These are phyloP conservation scores for Poeciliopsis turneri DNA, from an alignment of 2,797 vertebrate genomes.

Conservation along the genomic window DNA sequence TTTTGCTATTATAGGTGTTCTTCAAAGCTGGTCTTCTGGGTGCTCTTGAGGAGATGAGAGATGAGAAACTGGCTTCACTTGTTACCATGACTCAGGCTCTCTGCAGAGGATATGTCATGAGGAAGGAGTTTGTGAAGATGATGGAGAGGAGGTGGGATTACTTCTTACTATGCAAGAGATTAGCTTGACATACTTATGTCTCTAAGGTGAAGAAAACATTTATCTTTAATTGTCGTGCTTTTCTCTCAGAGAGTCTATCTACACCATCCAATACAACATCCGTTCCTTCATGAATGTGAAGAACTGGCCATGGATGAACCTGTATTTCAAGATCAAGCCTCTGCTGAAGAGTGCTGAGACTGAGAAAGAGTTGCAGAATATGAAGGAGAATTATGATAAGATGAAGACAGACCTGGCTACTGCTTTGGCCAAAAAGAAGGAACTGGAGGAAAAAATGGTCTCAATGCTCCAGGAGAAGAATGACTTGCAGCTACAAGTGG, in stretches of 20 bases:
- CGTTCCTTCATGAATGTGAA: constrained; percentile 89
- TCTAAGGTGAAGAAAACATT: neutral
- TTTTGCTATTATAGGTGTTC: constrained; percentile 79
- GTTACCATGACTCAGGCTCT: constrained; percentile 86
- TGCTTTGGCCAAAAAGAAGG: constrained; percentile 88
- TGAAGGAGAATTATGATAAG: constrained; percentile 87
- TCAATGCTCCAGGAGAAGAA: constrained; percentile 89
- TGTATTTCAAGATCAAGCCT: constrained; percentile 92
- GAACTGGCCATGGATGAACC: constrained; percentile 91
- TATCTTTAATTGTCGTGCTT: no score
- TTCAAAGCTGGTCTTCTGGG: constrained; percentile 90
- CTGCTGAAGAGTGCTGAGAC: constrained; percentile 89
- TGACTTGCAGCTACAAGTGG: constrained; percentile 88
- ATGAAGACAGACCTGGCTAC: constrained; percentile 82
- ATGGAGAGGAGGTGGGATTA: constrained; percentile 69
- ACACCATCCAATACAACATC: constrained; percentile 11
- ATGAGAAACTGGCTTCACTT: constrained; percentile 84
- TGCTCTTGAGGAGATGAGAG: constrained; percentile 85
- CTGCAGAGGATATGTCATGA: constrained; percentile 84
- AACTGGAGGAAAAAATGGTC: constrained; percentile 92
- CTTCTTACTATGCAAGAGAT: neutral
- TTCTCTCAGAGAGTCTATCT: constrained; percentile 36
- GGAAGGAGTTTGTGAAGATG: constrained; percentile 73
- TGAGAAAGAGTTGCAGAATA: constrained; percentile 87
- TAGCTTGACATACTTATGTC: neutral